Conservation (phyloP, 2,888 invertebrate species). For the Maniola hyperantus region DNA sequence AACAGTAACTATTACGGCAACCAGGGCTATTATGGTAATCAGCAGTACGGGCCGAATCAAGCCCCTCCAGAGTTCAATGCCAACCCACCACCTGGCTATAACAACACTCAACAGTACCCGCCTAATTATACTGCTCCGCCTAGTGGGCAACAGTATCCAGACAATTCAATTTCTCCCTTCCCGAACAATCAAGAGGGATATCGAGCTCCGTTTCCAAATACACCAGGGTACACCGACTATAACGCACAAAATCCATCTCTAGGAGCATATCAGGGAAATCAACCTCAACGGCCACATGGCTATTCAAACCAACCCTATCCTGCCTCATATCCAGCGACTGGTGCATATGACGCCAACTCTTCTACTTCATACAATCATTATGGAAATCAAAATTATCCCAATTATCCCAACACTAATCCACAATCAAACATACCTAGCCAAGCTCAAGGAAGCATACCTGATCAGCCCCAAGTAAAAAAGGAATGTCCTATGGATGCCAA, state of each 20-base stretch:
- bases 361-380: conserved; percentile 63
- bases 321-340: conserved; percentile 53
- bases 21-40: conserved; percentile 69
- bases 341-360: conserved; percentile 54
- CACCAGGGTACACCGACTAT: conserved; percentile 62
- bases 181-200: conserved; percentile 62
- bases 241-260: conserved; percentile 53
- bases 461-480: conserved; percentile 48
- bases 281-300: conserved; percentile 49
- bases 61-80: conserved; percentile 61
- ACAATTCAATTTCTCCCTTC: conserved; percentile 61
- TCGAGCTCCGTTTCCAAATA: conserved; percentile 51
- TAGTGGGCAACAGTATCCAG: conserved; percentile 57
- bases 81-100: conserved; percentile 57
- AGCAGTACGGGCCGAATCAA: conserved; percentile 64
- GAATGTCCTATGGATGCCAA: conserved; percentile 47
- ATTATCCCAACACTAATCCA: conserved; percentile 59
- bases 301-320: conserved; percentile 63
- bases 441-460: conserved; percentile 43
- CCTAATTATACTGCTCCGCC: conserved; percentile 60
- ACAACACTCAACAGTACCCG: conserved; percentile 61
- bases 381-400: conserved; percentile 60
- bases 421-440: conserved; percentile 41
- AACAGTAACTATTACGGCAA: conserved; percentile 71
- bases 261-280: conserved; percentile 50